Conservation (phyloP, 1,140 invertebrate genomes). For the Neodiprion lecontei region DNA sequence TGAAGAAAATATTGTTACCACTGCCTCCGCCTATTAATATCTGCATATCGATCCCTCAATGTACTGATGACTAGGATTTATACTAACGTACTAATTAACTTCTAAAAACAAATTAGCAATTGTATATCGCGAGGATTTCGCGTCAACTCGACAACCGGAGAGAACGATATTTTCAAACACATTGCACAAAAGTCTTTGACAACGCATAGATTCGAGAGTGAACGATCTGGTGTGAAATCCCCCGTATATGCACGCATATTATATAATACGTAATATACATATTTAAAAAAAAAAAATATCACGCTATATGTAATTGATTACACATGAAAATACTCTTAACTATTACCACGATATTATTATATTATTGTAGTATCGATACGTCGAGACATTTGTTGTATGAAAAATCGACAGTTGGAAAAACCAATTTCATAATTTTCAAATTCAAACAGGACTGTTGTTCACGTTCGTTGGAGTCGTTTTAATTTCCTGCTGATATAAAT, state of each 20-base stretch:
- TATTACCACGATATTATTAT: too few species aligned
- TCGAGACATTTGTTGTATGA: too few species aligned
- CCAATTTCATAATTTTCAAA: too few species aligned
- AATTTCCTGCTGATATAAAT: too few species aligned
- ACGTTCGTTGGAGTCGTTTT: too few species aligned
- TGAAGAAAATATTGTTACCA: constrained; percentile 22
- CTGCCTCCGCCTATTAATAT: constrained; percentile 36
- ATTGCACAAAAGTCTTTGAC: constrained; percentile 26
- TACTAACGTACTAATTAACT: constrained; percentile 48
- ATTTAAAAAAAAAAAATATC: too few species aligned
- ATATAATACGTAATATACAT: too few species aligned
- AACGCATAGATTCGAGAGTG: constrained; percentile 20
- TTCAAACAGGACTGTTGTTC: too few species aligned
- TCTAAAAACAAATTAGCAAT: constrained; percentile 38
- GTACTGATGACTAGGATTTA: constrained; percentile 53
- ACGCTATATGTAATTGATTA: too few species aligned
- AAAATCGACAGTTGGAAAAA: too few species aligned
- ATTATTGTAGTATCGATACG: background rate
- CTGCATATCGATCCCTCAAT: constrained; percentile 52
- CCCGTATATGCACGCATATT: background rate
- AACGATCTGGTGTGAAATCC: constrained; percentile 8
- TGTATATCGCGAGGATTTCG: constrained; percentile 24
- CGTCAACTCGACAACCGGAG: background rate
- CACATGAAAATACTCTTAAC: too few species aligned
- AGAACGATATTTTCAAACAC: constrained; percentile 23